These are phyloP conservation scores for Deroplatys truncata DNA, from an alignment of 2,888 invertebrate species.

Conservation along the genomic window DNA sequence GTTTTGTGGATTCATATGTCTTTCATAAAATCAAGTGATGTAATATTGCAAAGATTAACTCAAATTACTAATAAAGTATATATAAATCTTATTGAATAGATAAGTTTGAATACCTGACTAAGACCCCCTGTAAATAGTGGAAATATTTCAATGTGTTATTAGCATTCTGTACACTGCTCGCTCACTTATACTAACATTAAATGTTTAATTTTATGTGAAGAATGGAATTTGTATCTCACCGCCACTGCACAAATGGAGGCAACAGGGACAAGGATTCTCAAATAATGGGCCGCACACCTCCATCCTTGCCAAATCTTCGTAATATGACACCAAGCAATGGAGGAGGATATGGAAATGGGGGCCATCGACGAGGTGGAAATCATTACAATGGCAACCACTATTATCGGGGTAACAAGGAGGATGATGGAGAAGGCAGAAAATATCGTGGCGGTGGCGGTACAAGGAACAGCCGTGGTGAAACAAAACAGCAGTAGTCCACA, in stretches of 20 bases:
- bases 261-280: constrained; percentile 27
- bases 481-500: not conserved
- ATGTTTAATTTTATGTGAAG: constrained; percentile 12
- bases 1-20: too few relatives aligned
- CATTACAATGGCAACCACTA: constrained; percentile 34
- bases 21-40: too few relatives aligned
- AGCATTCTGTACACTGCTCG: too few relatives aligned
- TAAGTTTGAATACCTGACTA: too few relatives aligned
- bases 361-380: constrained; percentile 26
- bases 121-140: too few relatives aligned
- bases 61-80: too few relatives aligned
- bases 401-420: constrained; percentile 34
- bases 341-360: constrained; percentile 20
- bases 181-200: too few relatives aligned
- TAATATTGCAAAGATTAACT: too few relatives aligned
- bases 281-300: constrained; percentile 34
- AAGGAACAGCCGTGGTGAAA: constrained; percentile 14
- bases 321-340: constrained; percentile 26
- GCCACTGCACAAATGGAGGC: constrained; percentile 24
- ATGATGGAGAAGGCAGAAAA: constrained; percentile 30
- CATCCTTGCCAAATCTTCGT: constrained; percentile 33
- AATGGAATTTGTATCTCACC: constrained; percentile 29
- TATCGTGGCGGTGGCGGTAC: constrained; percentile 30
- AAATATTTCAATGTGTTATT: too few relatives aligned
- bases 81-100: too few relatives aligned